Conservation (phyloP, 1,140 invertebrate species). For the Plutomurus gul region DNA sequence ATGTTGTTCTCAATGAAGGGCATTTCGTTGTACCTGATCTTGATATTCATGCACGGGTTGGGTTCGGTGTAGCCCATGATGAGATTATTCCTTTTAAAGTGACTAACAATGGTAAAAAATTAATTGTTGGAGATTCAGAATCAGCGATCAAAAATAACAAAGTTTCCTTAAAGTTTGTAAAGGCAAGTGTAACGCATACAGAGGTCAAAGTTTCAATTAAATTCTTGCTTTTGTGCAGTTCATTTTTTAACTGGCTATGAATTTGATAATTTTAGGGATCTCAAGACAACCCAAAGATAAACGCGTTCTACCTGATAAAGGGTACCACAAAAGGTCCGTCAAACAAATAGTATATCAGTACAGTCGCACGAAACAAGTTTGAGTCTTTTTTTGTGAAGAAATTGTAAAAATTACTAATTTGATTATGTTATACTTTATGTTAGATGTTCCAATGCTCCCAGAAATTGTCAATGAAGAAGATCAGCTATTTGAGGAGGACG, state of each 20-base stretch:
- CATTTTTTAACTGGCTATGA: too few species aligned
- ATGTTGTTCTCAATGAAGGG: conserved; percentile 89
- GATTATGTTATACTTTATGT: not conserved
- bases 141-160: conserved; percentile 80
- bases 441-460: not conserved
- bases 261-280: conserved; percentile 72
- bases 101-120: conserved; percentile 57
- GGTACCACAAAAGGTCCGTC: conserved; percentile 73
- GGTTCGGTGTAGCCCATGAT: conserved; percentile 89
- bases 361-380: too few species aligned
- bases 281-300: conserved; percentile 95
- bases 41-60: conserved; percentile 90
- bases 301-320: conserved; percentile 89
- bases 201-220: not conserved
- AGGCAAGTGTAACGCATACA: conserved; percentile 60
- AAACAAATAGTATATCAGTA: not conserved
- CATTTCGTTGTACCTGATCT: conserved; percentile 87
- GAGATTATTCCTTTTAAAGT: conserved; percentile 86
- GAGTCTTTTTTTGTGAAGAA: not conserved
- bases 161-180: conserved; percentile 87
- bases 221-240: not conserved
- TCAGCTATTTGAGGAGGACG: not conserved
- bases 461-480: not conserved
- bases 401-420: not conserved
- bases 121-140: conserved; percentile 66